phyloP scores from a whole-genome alignment of 1,140 invertebrate species.

The Tachypleus tridentatus region DNA sequence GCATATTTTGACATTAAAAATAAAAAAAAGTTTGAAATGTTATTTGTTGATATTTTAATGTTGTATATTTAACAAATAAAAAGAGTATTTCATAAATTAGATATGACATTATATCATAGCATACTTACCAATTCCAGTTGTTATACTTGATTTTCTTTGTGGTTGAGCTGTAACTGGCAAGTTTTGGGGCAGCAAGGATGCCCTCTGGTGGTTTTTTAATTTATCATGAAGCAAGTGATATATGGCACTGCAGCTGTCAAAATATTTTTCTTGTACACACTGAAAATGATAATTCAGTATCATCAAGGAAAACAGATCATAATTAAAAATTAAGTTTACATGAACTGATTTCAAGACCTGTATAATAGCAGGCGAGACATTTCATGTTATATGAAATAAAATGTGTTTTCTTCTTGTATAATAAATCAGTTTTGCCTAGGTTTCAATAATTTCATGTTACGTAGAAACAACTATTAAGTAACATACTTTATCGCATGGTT shows the following conservation, averaged over 20 bases:
- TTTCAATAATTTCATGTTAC: too few relatives aligned
- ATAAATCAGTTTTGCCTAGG: neutral
- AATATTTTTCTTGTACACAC: slow-evolving; percentile 73
- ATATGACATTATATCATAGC: neutral
- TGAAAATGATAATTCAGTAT: slow-evolving; percentile 30
- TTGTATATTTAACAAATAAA: too few relatives aligned
- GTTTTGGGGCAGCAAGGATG: slow-evolving; percentile 29
- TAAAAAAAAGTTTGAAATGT: too few relatives aligned
- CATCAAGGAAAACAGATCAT: slow-evolving; percentile 18
- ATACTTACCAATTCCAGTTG: slow-evolving; percentile 43
- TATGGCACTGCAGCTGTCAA: slow-evolving; percentile 93
- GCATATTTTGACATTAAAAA: too few relatives aligned
- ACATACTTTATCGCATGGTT: too few relatives aligned
- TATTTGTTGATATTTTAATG: too few relatives aligned
- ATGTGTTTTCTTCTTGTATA: neutral
- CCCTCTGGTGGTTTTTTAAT: slow-evolving; percentile 39
- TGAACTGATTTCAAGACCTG: too few relatives aligned
- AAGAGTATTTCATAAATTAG: neutral
- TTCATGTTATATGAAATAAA: neutral
- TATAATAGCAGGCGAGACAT: too few relatives aligned
- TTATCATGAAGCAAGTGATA: slow-evolving; percentile 85
- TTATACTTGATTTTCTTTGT: slow-evolving; percentile 47
- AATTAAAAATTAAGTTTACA: too few relatives aligned
- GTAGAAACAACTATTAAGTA: too few relatives aligned
- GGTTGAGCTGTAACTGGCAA: slow-evolving; percentile 36